phyloP scores from a whole-genome alignment of 2,888 invertebrate genomes.

The Dendrolimus pini region DNA sequence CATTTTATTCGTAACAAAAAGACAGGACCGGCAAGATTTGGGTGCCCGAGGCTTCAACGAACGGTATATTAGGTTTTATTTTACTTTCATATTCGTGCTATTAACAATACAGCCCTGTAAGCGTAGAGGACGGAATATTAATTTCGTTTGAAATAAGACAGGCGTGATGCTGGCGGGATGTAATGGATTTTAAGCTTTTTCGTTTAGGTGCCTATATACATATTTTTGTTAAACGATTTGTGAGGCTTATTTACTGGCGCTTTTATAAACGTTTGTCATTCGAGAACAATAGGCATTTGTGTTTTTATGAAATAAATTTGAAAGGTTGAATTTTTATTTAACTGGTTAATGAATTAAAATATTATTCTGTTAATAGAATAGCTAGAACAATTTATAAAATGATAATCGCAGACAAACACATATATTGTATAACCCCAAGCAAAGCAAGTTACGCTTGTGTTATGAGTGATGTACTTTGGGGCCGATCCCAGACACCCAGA shows the following conservation, averaged over 20 bases:
- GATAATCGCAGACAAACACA: no score
- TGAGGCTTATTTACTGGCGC: neutral
- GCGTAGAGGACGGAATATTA: neutral
- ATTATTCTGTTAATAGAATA: no score
- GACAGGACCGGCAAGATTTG: no score
- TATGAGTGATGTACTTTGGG: no score
- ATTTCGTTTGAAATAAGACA: neutral
- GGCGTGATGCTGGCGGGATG: neutral
- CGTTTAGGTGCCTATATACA: neutral
- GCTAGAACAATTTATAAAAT: no score
- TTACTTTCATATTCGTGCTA: neutral
- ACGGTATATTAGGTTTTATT: neutral
- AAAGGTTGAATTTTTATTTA: no score
- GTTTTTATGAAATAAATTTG: neutral
- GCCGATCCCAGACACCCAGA: no score
- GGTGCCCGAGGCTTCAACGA: no score
- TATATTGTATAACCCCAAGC: no score
- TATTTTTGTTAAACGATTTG: neutral
- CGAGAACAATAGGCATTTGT: neutral
- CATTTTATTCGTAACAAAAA: no score
- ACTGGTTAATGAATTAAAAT: no score
- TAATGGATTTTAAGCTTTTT: neutral
- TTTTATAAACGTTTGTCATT: neutral
- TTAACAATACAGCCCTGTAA: neutral
- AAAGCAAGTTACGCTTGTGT: no score